Percentiles rank a stretch among this genome's conserved stretches.
Conservation (phyloP, 1,140 invertebrate species). For the Aricia agestis region DNA sequence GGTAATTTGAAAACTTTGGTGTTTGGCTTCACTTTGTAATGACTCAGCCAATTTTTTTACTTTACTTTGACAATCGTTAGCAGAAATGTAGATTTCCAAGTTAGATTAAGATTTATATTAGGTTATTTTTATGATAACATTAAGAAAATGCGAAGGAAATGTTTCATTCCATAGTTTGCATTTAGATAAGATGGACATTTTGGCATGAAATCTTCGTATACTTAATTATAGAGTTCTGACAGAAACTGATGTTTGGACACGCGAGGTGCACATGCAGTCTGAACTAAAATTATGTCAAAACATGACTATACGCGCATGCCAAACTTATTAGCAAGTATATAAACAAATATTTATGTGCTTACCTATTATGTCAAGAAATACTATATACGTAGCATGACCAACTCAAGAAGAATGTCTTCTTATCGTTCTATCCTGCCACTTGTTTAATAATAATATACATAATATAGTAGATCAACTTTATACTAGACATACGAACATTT, state of each 20-base stretch:
- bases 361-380: no score
- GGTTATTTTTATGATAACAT: neutral
- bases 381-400: no score
- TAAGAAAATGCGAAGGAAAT: neutral
- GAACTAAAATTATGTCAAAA: neutral
- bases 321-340: conserved; percentile 1
- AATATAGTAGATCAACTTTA: no score
- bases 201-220: neutral
- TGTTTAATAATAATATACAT: no score
- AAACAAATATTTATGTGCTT: neutral
- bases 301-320: neutral
- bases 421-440: no score
- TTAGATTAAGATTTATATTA: neutral
- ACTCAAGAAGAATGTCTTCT: no score
- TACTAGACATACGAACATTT: no score
- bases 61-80: no score
- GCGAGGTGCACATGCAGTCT: neutral
- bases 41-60: no score
- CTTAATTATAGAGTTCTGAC: conserved; percentile 11
- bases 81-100: no score
- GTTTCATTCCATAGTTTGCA: neutral
- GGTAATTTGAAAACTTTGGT: no score
- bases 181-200: conserved; percentile 3
- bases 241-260: conserved; percentile 10
- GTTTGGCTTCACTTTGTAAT: no score